phyloP scores from a whole-genome alignment of 1,140 invertebrate species.

The Pollicipes pollicipes region DNA sequence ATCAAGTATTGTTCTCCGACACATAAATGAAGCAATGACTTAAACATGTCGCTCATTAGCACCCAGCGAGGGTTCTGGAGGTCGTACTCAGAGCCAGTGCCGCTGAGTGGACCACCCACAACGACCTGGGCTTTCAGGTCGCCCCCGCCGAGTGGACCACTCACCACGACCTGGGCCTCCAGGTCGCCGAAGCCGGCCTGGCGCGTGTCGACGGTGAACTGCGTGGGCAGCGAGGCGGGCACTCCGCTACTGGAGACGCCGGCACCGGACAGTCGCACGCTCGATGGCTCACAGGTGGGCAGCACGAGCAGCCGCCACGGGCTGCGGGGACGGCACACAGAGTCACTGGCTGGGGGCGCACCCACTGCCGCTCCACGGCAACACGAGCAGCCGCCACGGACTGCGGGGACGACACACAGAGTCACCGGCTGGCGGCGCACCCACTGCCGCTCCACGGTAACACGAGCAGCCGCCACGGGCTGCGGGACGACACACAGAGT shows the following conservation, averaged over 20 bases:
- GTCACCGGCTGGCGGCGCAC: background rate
- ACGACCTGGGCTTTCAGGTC: conserved; percentile 59
- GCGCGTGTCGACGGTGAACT: conserved; percentile 53
- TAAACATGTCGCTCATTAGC: too few relatives aligned
- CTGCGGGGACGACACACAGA: conserved; percentile 26
- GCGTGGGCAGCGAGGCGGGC: conserved; percentile 48
- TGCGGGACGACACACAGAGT: conserved; percentile 23
- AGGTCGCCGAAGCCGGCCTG: conserved; percentile 40
- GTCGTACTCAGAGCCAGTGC: too few relatives aligned
- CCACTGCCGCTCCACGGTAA: too few relatives aligned
- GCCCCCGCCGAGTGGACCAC: conserved; percentile 65
- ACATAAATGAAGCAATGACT: too few relatives aligned
- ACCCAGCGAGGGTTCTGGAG: conserved; percentile 91
- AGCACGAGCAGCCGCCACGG: conserved; percentile 57
- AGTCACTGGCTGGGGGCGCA: background rate
- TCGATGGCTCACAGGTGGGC: conserved; percentile 47
- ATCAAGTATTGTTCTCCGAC: too few relatives aligned
- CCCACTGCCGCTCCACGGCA: too few relatives aligned
- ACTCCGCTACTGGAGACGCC: conserved; percentile 46
- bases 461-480: conserved; percentile 57
- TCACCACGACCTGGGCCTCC: conserved; percentile 44
- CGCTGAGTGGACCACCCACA: conserved; percentile 47
- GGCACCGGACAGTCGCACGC: conserved; percentile 45
- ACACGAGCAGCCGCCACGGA: conserved; percentile 57
- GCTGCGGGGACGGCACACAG: conserved; percentile 26